Conservation (phyloP, 2,113 vertebrate species). For the Dryoscopus gambensis region DNA sequence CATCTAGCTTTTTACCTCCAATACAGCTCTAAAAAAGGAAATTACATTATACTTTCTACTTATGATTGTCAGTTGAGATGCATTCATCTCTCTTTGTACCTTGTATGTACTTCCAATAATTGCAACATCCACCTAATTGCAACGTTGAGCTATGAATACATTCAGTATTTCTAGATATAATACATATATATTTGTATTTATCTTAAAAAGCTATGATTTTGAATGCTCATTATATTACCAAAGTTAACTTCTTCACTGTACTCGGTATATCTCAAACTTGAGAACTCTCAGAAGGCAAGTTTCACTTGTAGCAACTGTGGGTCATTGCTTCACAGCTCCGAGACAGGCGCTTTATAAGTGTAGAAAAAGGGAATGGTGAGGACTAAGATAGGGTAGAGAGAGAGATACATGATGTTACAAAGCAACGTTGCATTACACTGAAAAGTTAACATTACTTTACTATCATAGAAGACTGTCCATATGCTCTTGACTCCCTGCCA, state of each 20-base stretch:
- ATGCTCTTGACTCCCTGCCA: neutral
- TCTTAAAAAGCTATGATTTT: neutral
- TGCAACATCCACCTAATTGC: neutral
- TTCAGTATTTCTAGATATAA: neutral
- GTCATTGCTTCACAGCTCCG: neutral
- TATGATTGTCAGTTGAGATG: neutral
- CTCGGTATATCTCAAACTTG: neutral
- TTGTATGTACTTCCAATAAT: neutral
- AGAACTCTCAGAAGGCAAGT: neutral
- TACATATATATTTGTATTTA: neutral
- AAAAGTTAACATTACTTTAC: neutral
- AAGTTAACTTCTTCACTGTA: neutral
- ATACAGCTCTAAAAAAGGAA: neutral
- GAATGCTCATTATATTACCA: neutral
- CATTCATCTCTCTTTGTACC: neutral
- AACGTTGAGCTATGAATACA: no score
- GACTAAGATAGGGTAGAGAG: neutral
- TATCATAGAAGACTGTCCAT: neutral
- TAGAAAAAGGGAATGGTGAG: neutral
- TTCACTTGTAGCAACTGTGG: neutral
- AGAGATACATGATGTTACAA: neutral
- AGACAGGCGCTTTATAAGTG: neutral
- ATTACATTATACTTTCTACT: neutral
- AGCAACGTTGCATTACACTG: neutral
- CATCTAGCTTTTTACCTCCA: constrained; percentile 19